Evolutionary conservation across 2,888 invertebrate species (phyloP), one percentile per base, ranked within the genome.

Genomic region (Pseudeuparius sepicola): DNA sequence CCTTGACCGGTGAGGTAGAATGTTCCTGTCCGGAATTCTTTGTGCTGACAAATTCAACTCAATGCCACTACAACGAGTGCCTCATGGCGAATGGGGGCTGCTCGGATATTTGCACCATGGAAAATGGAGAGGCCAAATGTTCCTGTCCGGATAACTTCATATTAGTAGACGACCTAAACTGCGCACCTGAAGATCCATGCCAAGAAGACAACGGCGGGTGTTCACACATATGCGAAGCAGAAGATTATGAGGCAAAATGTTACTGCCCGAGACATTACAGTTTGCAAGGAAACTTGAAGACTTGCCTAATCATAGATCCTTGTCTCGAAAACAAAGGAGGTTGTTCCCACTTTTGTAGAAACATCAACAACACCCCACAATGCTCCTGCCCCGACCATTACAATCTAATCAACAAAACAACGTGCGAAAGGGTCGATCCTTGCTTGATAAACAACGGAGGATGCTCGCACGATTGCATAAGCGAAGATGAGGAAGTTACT

Each of bases 151-250:
- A 55, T 11, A 69, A 68, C 3, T 61, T 59, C 37, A 56, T 62
- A 23, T 49, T 68, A 13, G 54, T 53, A 4, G 51, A 50, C 20
- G 53, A 54, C 2, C 58, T 56, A 4, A 57, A 55, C n/a, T n/a
- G n/a, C n/a, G n/a, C n/a, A n/a, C n/a, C 23, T 36, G 41, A 28
- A 14, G 65, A 75, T 56, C 56, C 56, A 15, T 80, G 79, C 46
- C 52, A 54, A 4, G 45, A 47, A 2, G 62, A 66, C 33, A 65
- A 66, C 35, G 74, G 73, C 3, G 72, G 71, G 23, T 79, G 78
- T 50, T 67, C 69, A 4, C 75, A 77, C 37, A 40, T 46, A 59
- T 66, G 18, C 60, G 70, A 68, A 41, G 65, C 65, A 31, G 57
- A 65, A 3, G 54, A 64, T 12, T 70, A 70, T 2, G 60, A 64